Evolutionary conservation across 2,888 invertebrate species (phyloP), one percentile per base, ranked within the genome.

Genomic region (Stenodera caucasica): DNA sequence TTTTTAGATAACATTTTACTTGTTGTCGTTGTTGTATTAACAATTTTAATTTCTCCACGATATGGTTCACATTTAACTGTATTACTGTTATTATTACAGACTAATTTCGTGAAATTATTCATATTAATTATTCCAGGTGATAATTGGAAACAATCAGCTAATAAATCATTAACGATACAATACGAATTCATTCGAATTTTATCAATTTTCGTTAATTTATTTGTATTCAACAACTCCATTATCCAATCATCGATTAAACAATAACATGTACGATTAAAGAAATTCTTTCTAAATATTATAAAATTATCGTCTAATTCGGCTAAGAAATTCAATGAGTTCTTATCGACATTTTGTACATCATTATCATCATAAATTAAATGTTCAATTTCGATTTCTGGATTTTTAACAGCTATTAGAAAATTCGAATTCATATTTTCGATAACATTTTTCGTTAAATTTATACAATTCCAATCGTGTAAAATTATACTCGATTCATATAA

Each of bases 81-180:
- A 11, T 81, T 80, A 7, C 45, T 45, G 81, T 81, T 23, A 78
- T 82, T 72, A 60, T 87, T 81, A 70, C 90, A 90, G 14, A 88
- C 84, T 49, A 83, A 79, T 45, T 83, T 82, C 0, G 86, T 83
- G 72, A 87, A 90, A 69, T 88, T 88, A 45, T 82, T 75, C 72
- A 89, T 84, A 57, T 83, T 77, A 74, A 89, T 84, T 61, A 86
- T 85, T 49, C 87, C 88, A 67, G 87, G 84, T 0, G 84, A 84
- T 7, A 88, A 81, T 62, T 87, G 85, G 72, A 88, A 88, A 73
- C 90, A 90, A 40, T 82, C 81, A 3, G 88, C 85, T 18, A 89
- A 79, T 45, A 84, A 78, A 59, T 83, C 79, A 58, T 84, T 75
- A 0, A 90, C 84, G 0, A 84, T 82, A 73, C 90, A 90, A 70